These are phyloP conservation scores for Gnathonemus longibarbis DNA, from an alignment of 2,113 vertebrate species.

Conservation along the genomic window DNA sequence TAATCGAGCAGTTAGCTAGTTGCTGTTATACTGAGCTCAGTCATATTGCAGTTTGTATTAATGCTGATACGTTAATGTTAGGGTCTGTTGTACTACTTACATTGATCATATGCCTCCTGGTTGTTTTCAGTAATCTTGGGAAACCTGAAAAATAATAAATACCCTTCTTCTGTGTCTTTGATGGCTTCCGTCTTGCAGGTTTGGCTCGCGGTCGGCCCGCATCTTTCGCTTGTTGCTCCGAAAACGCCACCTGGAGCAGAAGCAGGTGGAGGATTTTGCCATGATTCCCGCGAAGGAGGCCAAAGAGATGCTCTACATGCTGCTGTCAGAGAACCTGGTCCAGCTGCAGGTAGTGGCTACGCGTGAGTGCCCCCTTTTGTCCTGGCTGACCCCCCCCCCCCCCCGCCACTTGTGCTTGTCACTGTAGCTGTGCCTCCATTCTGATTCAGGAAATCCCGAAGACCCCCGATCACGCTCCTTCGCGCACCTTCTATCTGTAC, in stretches of 20 bases:
- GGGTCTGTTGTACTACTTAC: background rate
- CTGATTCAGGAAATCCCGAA: constrained; percentile 83
- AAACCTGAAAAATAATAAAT: background rate
- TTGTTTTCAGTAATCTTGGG: background rate
- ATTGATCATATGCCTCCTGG: background rate
- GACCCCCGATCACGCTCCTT: constrained; percentile 85
- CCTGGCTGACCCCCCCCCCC: background rate
- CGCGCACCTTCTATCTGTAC: constrained; percentile 90
- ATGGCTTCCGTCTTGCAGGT: constrained; percentile 53
- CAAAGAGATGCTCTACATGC: constrained; percentile 93
- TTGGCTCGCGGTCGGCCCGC: constrained; percentile 83
- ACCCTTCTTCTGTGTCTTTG: background rate
- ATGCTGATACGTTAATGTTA: background rate
- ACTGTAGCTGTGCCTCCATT: background rate
- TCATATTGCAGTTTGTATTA: background rate
- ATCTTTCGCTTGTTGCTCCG: constrained; percentile 79
- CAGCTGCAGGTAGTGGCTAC: constrained; percentile 69
- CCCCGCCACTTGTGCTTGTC: background rate
- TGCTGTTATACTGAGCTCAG: background rate
- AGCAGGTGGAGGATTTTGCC: constrained; percentile 96
- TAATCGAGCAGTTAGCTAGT: background rate
- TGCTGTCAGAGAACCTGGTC: constrained; percentile 84
- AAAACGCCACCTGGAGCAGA: constrained; percentile 89
- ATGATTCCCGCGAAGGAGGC: constrained; percentile 97
- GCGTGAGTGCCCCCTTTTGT: background rate